A percentile compares a stretch with the other conserved stretches of the same genome.
Conservation (phyloP, 2,888 invertebrate species). For the Caprella mutica region DNA sequence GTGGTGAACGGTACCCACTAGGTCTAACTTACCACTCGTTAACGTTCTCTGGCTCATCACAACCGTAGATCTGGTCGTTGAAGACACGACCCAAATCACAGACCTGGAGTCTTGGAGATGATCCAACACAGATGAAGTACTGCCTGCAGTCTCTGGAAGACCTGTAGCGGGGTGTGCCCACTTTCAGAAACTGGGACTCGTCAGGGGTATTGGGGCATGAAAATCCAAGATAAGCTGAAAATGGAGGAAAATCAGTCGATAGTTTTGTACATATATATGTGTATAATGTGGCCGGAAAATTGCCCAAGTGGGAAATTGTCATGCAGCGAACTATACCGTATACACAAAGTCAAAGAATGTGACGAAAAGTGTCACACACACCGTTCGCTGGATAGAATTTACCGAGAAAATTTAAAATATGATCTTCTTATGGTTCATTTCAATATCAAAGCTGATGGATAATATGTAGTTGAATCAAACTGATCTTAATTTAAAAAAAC, state of each 20-base stretch:
- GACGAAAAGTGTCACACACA: too few species aligned
- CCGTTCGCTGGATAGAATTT: too few species aligned
- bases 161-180: slow-evolving; percentile 15
- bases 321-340: neutral
- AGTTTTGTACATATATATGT: neutral
- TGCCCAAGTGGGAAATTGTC: neutral
- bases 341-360: too few species aligned
- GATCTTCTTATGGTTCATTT: too few species aligned
- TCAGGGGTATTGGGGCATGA: slow-evolving; percentile 14
- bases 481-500: too few species aligned
- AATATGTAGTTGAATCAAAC: too few species aligned
- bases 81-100: slow-evolving; percentile 28
- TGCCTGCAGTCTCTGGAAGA: slow-evolving; percentile 26
- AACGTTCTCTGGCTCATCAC: slow-evolving; percentile 28
- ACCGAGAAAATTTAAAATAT: too few species aligned
- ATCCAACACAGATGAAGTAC: slow-evolving; percentile 29
- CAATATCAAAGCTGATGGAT: too few species aligned
- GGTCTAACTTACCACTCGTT: neutral
- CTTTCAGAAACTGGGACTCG: slow-evolving; percentile 4
- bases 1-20: neutral
- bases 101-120: slow-evolving; percentile 21
- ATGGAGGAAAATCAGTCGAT: neutral
- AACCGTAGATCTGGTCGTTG: slow-evolving; percentile 17
- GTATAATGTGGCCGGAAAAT: neutral
- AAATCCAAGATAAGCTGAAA: slow-evolving; percentile 22